Conservation (phyloP, 2,888 invertebrate genomes). For the Scotopteryx bipunctaria region DNA sequence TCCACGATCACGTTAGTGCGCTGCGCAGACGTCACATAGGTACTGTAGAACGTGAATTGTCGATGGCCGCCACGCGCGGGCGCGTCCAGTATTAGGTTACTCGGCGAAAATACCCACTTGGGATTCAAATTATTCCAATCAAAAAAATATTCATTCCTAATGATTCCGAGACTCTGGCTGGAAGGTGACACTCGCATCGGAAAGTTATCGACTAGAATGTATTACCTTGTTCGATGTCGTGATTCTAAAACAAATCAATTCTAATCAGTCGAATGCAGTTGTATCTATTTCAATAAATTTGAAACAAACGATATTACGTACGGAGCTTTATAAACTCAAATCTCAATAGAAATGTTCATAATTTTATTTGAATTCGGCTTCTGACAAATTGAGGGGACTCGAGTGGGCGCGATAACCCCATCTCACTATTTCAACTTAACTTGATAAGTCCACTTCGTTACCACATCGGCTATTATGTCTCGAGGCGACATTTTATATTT, state of each 20-base stretch:
- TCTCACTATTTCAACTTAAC: conserved; percentile 18
- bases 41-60: conserved; percentile 9
- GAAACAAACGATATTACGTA: conserved; percentile 7
- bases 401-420: conserved; percentile 20
- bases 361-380: conserved; percentile 16
- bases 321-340: conserved; percentile 12
- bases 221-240: not conserved
- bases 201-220: not conserved
- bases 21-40: not conserved
- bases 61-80: conserved; percentile 1
- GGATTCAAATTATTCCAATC: conserved; percentile 18
- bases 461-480: conserved; percentile 22
- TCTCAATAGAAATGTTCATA: conserved; percentile 18
- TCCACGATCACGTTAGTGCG: conserved; percentile 2
- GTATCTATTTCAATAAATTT: conserved; percentile 19
- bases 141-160: conserved; percentile 15
- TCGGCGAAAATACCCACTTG: conserved; percentile 11
- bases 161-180: no score
- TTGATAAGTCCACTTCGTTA: conserved; percentile 25
- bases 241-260: conserved; percentile 6
- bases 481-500: conserved; percentile 27
- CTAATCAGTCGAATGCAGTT: conserved; percentile 10
- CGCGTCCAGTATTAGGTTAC: conserved; percentile 10
- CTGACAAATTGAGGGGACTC: conserved; percentile 10
- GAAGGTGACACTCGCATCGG: not conserved